Conservation (phyloP, 1,140 invertebrate species). For the Plectrocnemia conspersa region DNA sequence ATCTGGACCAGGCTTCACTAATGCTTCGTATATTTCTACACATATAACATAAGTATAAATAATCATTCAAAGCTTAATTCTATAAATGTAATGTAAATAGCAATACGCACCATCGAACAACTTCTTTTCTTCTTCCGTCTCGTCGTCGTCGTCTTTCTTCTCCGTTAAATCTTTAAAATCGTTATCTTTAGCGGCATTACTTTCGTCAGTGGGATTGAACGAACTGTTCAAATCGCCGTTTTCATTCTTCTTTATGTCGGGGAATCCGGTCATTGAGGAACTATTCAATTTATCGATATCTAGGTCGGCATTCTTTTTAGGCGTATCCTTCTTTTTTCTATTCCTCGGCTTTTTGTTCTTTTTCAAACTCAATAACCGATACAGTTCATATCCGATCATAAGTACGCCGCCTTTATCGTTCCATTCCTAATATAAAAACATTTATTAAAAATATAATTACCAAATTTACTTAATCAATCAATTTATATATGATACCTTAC, state of each 20-base stretch:
- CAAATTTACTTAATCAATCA: background rate
- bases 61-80: background rate
- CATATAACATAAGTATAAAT: background rate
- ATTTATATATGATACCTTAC: slow-evolving; percentile 37
- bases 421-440: slow-evolving; percentile 67
- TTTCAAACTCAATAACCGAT: slow-evolving; percentile 79
- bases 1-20: slow-evolving; percentile 91
- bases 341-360: slow-evolving; percentile 59
- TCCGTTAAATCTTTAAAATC: slow-evolving; percentile 38
- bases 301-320: background rate
- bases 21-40: slow-evolving; percentile 74
- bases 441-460: no score
- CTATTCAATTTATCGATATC: slow-evolving; percentile 7
- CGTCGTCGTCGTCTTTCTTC: slow-evolving; percentile 65
- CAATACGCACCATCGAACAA: slow-evolving; percentile 68
- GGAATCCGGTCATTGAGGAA: no score
- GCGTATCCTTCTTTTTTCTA: slow-evolving; percentile 49
- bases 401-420: slow-evolving; percentile 83
- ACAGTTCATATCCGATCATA: slow-evolving; percentile 97
- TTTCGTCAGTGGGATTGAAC: slow-evolving; percentile 36
- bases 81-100: background rate
- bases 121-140: slow-evolving; percentile 80
- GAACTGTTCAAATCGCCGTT: slow-evolving; percentile 7
- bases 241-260: slow-evolving; percentile 16
- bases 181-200: slow-evolving; percentile 36